Percentiles rank a stretch among this genome's conserved stretches.
phyloP scores from a whole-genome alignment of 2,888 invertebrate species.

The Muschampia plurimacula region DNA sequence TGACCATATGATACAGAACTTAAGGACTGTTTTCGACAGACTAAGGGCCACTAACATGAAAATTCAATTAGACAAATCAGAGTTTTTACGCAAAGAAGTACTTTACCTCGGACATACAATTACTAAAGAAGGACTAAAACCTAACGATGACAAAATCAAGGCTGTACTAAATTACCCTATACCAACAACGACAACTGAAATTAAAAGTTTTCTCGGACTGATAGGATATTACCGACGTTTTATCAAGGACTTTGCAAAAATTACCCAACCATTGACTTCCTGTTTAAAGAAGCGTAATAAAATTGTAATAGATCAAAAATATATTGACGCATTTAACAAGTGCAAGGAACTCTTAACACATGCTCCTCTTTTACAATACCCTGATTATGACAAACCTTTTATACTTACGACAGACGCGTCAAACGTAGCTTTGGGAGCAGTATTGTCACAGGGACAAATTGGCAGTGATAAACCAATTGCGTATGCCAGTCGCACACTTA shows the following conservation, averaged over 20 bases:
- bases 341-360: conserved; percentile 43
- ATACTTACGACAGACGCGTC: conserved; percentile 40
- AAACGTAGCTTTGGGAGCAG: conserved; percentile 42
- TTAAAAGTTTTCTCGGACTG: conserved; percentile 58
- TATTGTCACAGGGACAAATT: conserved; percentile 43
- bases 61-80: conserved; percentile 46
- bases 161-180: conserved; percentile 48
- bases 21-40: conserved; percentile 45
- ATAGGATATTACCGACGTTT: conserved; percentile 62
- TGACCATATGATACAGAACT: conserved; percentile 44
- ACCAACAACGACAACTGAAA: conserved; percentile 48
- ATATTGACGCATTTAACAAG: conserved; percentile 42
- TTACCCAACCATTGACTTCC: conserved; percentile 50
- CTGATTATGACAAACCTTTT: conserved; percentile 38
- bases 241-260: conserved; percentile 45
- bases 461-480: conserved; percentile 44
- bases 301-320: conserved; percentile 37
- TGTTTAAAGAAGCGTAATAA: conserved; percentile 45
- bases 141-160: conserved; percentile 47
- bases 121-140: conserved; percentile 37
- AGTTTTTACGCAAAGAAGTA: conserved; percentile 47
- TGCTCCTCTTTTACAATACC: conserved; percentile 32
- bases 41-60: conserved; percentile 46
- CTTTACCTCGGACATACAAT: conserved; percentile 46
- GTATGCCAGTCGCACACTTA: conserved; percentile 21